These are phyloP conservation scores for Heliothis virescens DNA, from an alignment of 1,140 invertebrate species.

Conservation along the genomic window DNA sequence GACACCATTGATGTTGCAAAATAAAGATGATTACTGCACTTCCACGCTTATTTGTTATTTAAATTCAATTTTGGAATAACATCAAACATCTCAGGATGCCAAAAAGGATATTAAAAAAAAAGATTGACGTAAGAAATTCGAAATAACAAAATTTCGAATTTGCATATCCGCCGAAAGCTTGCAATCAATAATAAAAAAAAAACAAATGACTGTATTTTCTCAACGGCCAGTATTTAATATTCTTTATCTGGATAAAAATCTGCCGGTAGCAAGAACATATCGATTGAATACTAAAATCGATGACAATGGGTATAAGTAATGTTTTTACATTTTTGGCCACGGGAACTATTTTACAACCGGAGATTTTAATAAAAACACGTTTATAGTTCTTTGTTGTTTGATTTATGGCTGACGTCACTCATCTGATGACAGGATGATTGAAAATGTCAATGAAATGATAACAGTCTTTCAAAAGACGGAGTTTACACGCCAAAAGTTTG, in stretches of 20 bases:
- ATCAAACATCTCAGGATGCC: neutral
- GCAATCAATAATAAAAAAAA: slow-evolving; percentile 26
- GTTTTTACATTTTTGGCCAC: slow-evolving; percentile 48
- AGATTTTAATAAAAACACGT: slow-evolving; percentile 49
- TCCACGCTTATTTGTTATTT: too few species aligned
- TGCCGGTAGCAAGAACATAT: slow-evolving; percentile 46
- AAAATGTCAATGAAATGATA: slow-evolving; percentile 22
- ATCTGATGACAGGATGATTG: slow-evolving; percentile 29
- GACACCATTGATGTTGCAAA: neutral
- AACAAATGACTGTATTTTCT: slow-evolving; percentile 1
- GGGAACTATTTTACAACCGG: slow-evolving; percentile 49
- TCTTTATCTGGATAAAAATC: slow-evolving; percentile 48
- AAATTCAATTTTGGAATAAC: too few species aligned
- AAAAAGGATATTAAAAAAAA: slow-evolving; percentile 33
- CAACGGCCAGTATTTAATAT: slow-evolving; percentile 2
- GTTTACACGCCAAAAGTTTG: neutral
- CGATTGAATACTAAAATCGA: slow-evolving; percentile 53
- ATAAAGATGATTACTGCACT: neutral
- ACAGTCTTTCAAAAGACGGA: neutral
- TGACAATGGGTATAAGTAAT: slow-evolving; percentile 46
- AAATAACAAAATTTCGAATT: slow-evolving; percentile 42
- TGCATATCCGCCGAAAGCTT: slow-evolving; percentile 53
- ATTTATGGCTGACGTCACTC: slow-evolving; percentile 34
- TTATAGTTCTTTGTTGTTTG: slow-evolving; percentile 52
- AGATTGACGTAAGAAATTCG: slow-evolving; percentile 2